A percentile compares a stretch with the other conserved stretches of the same genome.
Conservation (phyloP, 1,140 invertebrate genomes). For the Neodiprion fabricii region DNA sequence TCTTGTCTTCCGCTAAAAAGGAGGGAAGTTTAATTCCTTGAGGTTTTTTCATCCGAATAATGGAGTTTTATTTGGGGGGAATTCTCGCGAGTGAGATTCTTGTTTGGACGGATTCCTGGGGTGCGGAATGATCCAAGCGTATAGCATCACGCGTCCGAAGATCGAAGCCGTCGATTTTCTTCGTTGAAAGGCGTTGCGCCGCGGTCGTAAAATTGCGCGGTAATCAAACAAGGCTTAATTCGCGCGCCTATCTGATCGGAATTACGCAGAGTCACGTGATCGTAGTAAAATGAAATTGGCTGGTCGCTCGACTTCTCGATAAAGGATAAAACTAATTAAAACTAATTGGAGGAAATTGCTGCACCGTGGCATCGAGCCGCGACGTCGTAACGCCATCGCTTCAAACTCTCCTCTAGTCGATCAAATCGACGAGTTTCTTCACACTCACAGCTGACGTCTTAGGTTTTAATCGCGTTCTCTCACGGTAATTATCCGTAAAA, state of each 20-base stretch:
- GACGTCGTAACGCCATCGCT: too few species aligned
- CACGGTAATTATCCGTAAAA: too few species aligned
- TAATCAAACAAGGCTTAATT: constrained; percentile 6
- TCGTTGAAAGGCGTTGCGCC: background rate
- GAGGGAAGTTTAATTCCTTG: background rate
- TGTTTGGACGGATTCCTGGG: background rate
- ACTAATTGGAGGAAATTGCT: background rate
- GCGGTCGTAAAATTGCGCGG: background rate
- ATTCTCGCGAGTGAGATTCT: background rate
- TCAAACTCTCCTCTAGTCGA: too few species aligned
- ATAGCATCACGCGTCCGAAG: background rate
- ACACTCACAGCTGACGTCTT: too few species aligned
- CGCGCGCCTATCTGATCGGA: constrained; percentile 1
- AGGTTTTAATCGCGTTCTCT: too few species aligned
- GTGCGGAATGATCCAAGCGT: background rate
- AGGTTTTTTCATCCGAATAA: background rate
- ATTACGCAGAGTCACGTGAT: background rate
- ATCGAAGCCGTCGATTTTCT: background rate
- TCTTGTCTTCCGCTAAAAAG: background rate
- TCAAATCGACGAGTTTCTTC: too few species aligned
- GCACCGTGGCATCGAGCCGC: too few species aligned
- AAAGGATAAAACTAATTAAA: background rate
- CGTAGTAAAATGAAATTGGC: constrained; percentile 5
- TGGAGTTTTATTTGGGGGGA: too few species aligned
- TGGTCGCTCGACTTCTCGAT: constrained; percentile 3